Base-by-base conservation (phyloP, 2,888 invertebrate species). In the Chaitophorus viminalis region DNA sequence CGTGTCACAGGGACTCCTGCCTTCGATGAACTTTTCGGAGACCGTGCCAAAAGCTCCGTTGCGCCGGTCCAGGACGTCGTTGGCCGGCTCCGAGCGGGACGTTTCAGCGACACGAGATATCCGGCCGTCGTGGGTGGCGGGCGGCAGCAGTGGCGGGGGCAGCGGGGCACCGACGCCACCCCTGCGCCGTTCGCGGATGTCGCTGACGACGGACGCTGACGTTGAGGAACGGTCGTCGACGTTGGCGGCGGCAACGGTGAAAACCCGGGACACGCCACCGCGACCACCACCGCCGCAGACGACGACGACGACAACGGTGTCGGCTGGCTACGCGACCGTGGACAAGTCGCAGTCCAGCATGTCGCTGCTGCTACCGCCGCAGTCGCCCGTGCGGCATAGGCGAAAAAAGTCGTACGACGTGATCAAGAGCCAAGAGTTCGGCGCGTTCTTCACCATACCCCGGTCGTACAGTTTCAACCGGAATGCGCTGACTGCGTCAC, bases 261-360 rank as follows among this genome's bases (percentile, higher is more conserved):
- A 33, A 54, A 21, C 29, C 68, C 4, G 31, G 6, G 29, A 21
- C 29, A 68, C 84, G 18, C 68, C 84, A 3, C 68, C n/a, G 8
- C 83, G 31, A 14, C 84, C 84, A 11, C 84, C 84, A 31, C 83
- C 83, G 25, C 29, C 52, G 82, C n/a, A n/a, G n/a, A n/a, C n/a
- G n/a, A n/a, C n/a, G n/a, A n/a, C n/a, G n/a, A n/a, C n/a, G n/a
- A n/a, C n/a, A n/a, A 52, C 54, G 25, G 83, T 76, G 39, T 68
- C 85, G 78, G 93, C 93, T 36, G 96, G 96, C 11, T 96, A 96
- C 90, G 95, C 96, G 21, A 93, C 95, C 52, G 95, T 96, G 76
- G 95, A 95, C 88, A 96, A 96, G 91, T 82, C 88, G 91, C 87
- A 87, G 39, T 46, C 46, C 14, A n/a, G n/a, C n/a, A 46, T 46